Base-by-base conservation (phyloP, 2,888 invertebrate genomes). In the Nephrotoma flavescens region DNA sequence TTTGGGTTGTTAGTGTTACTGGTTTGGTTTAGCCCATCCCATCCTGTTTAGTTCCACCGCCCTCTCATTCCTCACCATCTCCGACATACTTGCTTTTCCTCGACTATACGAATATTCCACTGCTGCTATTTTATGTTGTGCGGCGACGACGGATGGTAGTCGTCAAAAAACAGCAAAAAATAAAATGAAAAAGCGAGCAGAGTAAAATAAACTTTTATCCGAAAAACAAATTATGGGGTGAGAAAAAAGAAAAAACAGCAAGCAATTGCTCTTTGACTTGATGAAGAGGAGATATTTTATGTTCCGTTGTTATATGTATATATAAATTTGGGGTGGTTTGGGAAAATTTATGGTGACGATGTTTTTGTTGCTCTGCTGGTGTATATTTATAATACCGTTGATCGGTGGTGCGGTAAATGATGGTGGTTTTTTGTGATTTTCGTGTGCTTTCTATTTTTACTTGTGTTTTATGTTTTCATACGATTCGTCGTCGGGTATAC, bases 221-320 rank as follows among this genome's bases (percentile, higher is more conserved):
- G 71, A 71, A 71, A 71, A 71, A 71, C 71, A 71, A 71, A 71
- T 71, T 71, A 71, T 71, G 71, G 71, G 71, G 71, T 71, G 71
- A 71, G 71, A 71, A 31, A 71, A 71, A 71, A 9, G 71, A 71
- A 71, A 31, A 84, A 84, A 84, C 84, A 42, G 42, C 42, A 42
- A 84, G 42, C 84, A 84, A 42, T 84, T 84, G 84, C 84, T 84
- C 84, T 84, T 84, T 84, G 84, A 84, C 84, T 84, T 84, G 42
- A 42, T 42, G 84, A 71, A 71, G 71, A 71, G 71, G 71, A 71
- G 71, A 71, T 71, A 71, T 31, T 31, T 31, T 71, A 71, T 47
- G n/a, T 71, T 31, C 3, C 31, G 31, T 31, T 31, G 31, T 31
- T 31, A 3, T 31, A 71, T 11, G 19, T 47, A 52, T 52, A 52